Evolutionary conservation across 1,140 invertebrate genomes (phyloP), one percentile per base, ranked within the genome.

Genomic region (Acyrthosiphon pisum): DNA sequence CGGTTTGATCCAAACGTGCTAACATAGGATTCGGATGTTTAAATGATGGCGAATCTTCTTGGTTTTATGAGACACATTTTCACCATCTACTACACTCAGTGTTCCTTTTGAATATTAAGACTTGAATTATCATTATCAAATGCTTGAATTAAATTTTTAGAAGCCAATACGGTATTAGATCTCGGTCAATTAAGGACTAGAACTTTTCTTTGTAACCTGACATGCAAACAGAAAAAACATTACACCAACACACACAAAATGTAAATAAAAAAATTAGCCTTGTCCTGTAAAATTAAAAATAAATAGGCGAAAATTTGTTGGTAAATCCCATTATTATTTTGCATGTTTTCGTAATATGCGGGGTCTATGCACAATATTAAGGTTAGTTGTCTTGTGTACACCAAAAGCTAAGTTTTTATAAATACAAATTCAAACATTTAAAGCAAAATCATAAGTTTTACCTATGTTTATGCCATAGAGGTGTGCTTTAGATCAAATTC

Each of bases 11-110:
- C 81, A 93, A 93, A 93, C 46, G 48, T 86, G 91, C 23, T n/a
- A 81, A 93, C 81, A 93, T 81, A 93, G 91, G 35, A 93, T 93
- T 93, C 44, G 91, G 91, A 93, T 93, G 91, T 93, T 93, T 93
- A 93, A 93, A 93, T 90, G 89, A 44, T 68, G 56, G 46, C 91
- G 91, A 23, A 83, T 93, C 91, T 93, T 93, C 91, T 93, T 93
- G 14, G 48, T 93, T 18, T 93, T 81, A 44, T 93, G 81, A 0
- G 20, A 93, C 20, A 90, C 20, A 53, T 93, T 84, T 83, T 48
- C 81, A 53, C 23, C 26, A 35, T 93, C 91, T 83, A 53, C 35
- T 81, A 56, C 35, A 86, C 81, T 93, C 3, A 86, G 35, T 56
- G 91, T 93, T 86, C 81, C 50, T 53, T 83, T 46, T 37, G 76